Percentiles rank a stretch among this genome's conserved stretches.
phyloP scores from a whole-genome alignment of 1,140 invertebrate species.

The Aphidius gifuensis region DNA sequence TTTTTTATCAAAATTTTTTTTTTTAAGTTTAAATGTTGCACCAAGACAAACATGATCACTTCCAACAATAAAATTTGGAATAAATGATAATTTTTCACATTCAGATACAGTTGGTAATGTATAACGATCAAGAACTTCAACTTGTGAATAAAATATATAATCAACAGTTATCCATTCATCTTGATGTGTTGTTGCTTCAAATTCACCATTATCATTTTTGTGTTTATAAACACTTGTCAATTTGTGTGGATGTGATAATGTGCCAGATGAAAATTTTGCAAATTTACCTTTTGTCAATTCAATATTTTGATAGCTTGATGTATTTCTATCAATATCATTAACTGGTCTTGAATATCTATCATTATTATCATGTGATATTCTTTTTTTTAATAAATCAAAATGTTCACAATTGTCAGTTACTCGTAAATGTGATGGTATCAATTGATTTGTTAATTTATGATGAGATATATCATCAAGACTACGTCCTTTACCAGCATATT shows the following conservation, averaged over 20 bases:
- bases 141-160: conserved; percentile 73
- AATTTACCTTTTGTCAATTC: conserved; percentile 35
- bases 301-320: conserved; percentile 34
- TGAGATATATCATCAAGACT: conserved; percentile 36
- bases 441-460: conserved; percentile 36
- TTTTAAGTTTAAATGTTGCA: conserved; percentile 58
- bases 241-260: conserved; percentile 57
- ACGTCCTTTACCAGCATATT: conserved; percentile 55
- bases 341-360: conserved; percentile 30
- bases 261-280: conserved; percentile 52
- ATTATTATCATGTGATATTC: conserved; percentile 40
- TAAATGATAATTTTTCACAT: conserved; percentile 56
- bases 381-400: conserved; percentile 51
- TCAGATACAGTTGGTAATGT: conserved; percentile 62
- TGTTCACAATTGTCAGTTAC: conserved; percentile 70
- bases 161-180: conserved; percentile 76
- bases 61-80: conserved; percentile 72
- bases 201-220: conserved; percentile 41
- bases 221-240: conserved; percentile 60
- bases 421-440: conserved; percentile 58
- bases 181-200: conserved; percentile 71
- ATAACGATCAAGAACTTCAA: conserved; percentile 61
- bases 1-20: conserved; percentile 18
- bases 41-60: conserved; percentile 77
- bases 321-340: conserved; percentile 27